Conservation (phyloP, 2,797 vertebrate genomes). For the Lophotriccus pileatus region DNA sequence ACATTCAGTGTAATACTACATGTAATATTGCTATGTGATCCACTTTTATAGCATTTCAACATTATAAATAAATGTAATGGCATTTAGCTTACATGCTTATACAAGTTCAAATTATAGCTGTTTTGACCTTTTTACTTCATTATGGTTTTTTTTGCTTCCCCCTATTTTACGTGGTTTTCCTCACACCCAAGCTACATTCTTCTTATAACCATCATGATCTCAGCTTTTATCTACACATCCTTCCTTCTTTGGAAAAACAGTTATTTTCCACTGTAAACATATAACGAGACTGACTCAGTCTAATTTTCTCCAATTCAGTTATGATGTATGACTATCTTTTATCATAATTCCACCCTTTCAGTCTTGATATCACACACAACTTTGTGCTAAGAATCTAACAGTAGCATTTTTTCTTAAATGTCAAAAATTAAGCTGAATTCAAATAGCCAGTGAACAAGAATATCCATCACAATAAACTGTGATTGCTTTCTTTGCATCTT, state of each 20-base stretch:
- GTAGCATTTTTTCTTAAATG: background rate
- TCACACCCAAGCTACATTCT: background rate
- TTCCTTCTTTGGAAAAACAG: background rate
- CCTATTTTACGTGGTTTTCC: background rate
- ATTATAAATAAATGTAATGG: background rate
- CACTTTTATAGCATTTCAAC: background rate
- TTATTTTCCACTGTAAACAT: background rate
- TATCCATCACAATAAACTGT: constrained; percentile 31
- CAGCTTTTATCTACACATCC: background rate
- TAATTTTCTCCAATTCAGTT: constrained; percentile 29
- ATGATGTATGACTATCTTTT: constrained; percentile 4
- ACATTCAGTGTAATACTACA: background rate
- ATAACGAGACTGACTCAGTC: background rate
- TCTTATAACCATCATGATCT: background rate
- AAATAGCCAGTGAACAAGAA: background rate
- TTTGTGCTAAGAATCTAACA: background rate
- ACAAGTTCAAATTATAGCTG: background rate
- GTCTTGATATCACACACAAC: background rate
- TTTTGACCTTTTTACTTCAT: background rate
- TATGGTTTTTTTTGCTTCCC: background rate
- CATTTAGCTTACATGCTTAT: background rate
- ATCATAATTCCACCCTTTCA: background rate
- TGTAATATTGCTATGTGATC: background rate
- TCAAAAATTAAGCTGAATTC: constrained; percentile 17
- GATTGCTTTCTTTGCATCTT: background rate